phyloP scores from a whole-genome alignment of 30 jellyfish, hydroid and myxozoan species.

The Pseudorhiza aurosa region DNA sequence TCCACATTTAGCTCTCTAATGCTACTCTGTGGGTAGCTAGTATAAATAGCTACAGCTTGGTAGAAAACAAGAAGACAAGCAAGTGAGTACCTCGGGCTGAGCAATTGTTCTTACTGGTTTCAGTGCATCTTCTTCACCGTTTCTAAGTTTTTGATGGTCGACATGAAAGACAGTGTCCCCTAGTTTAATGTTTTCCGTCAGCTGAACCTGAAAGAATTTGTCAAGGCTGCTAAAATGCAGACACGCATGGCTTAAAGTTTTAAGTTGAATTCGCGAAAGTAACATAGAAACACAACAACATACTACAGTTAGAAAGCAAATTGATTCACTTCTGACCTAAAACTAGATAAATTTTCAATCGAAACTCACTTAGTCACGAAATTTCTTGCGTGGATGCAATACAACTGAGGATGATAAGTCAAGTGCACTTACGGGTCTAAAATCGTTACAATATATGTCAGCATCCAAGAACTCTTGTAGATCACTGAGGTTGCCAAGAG shows the following conservation, averaged over 20 bases:
- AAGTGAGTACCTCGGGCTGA: slow-evolving; percentile 57
- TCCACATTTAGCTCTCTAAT: too few relatives aligned
- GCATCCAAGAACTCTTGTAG: slow-evolving; percentile 81
- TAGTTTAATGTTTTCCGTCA: slow-evolving; percentile 75
- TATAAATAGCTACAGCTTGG: neutral
- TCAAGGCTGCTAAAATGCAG: too few relatives aligned
- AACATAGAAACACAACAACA: too few relatives aligned
- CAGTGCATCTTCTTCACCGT: slow-evolving; percentile 58
- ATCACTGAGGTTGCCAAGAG: slow-evolving; percentile 93
- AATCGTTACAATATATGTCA: slow-evolving; percentile 77
- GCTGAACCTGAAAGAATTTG: slow-evolving; percentile 52
- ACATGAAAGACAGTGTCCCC: slow-evolving; percentile 73
- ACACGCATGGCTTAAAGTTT: too few relatives aligned
- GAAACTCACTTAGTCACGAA: too few relatives aligned
- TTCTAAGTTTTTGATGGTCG: slow-evolving; percentile 6
- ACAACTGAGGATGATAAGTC: too few relatives aligned
- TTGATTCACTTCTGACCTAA: too few relatives aligned
- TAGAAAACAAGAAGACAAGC: neutral
- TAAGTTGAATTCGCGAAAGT: too few relatives aligned
- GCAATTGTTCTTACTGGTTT: slow-evolving; percentile 45
- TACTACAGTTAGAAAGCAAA: too few relatives aligned
- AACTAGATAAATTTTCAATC: too few relatives aligned
- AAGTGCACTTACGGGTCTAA: slow-evolving; percentile 82
- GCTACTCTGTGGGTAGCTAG: too few relatives aligned
- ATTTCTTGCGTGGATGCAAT: too few relatives aligned